These are phyloP conservation scores for Coleophora flavipennella DNA, from an alignment of 2,888 invertebrate genomes.

Conservation along the genomic window DNA sequence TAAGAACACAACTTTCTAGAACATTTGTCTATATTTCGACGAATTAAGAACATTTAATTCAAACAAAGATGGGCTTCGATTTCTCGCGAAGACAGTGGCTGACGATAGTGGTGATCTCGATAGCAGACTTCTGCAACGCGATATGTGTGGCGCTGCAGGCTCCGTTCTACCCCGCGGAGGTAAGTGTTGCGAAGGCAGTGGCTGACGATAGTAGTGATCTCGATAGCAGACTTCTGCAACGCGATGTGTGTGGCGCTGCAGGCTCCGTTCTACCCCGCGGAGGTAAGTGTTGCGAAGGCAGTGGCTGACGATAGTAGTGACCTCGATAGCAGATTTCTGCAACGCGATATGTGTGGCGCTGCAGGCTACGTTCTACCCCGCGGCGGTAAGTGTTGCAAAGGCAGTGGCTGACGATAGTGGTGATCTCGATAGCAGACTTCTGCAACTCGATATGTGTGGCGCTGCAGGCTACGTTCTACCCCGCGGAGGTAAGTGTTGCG, in stretches of 20 bases:
- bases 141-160: constrained; percentile 89
- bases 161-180: constrained; percentile 89
- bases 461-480: neutral
- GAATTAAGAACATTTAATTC: no score
- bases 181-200: constrained; percentile 79
- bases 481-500: no score
- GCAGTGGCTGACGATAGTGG: no score
- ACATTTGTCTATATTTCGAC: no score
- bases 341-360: neutral
- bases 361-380: no score
- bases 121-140: constrained; percentile 88
- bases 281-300: constrained; percentile 78
- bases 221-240: constrained; percentile 87
- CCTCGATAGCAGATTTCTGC: neutral
- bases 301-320: no score
- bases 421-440: neutral
- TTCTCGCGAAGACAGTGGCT: constrained; percentile 84
- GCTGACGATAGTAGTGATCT: constrained; percentile 83
- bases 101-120: constrained; percentile 82
- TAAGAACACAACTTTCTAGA: no score
- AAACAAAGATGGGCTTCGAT: constrained; percentile 66
- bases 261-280: constrained; percentile 88
- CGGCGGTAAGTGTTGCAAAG: no score
- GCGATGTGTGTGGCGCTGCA: constrained; percentile 88
- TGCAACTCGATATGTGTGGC: neutral